These are phyloP conservation scores for Cepphus grylle DNA, from an alignment of 2,113 vertebrate genomes.

Conservation along the genomic window DNA sequence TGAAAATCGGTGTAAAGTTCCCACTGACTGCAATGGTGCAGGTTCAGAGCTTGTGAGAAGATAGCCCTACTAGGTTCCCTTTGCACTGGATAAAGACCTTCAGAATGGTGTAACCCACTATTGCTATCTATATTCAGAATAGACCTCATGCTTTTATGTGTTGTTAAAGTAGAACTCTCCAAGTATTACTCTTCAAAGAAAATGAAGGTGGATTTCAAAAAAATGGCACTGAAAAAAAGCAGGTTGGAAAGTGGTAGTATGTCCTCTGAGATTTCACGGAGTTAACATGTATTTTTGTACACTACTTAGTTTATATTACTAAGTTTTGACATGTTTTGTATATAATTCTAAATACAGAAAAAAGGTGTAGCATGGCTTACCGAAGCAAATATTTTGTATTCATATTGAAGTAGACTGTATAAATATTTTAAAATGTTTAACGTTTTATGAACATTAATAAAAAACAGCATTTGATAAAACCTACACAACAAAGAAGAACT, in stretches of 20 bases:
- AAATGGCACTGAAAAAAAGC: background rate
- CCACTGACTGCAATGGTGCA: background rate
- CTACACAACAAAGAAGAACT: background rate
- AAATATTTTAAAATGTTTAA: background rate
- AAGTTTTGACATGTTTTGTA: background rate
- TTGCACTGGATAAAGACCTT: background rate
- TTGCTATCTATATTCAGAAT: background rate
- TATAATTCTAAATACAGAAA: background rate
- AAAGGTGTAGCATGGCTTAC: background rate
- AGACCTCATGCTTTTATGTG: background rate
- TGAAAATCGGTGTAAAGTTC: background rate
- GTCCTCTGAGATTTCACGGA: background rate
- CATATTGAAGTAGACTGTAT: background rate
- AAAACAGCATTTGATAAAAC: background rate
- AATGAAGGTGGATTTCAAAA: background rate
- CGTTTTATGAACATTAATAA: background rate
- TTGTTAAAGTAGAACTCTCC: background rate
- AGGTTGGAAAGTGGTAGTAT: background rate
- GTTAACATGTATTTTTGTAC: background rate
- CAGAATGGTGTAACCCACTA: background rate
- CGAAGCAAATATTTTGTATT: background rate
- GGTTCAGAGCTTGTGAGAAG: background rate
- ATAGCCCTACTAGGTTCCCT: background rate
- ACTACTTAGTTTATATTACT: background rate
- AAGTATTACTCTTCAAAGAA: background rate